Conservation (phyloP, 2,113 vertebrate genomes). For the Ctenomys sociabilis region DNA sequence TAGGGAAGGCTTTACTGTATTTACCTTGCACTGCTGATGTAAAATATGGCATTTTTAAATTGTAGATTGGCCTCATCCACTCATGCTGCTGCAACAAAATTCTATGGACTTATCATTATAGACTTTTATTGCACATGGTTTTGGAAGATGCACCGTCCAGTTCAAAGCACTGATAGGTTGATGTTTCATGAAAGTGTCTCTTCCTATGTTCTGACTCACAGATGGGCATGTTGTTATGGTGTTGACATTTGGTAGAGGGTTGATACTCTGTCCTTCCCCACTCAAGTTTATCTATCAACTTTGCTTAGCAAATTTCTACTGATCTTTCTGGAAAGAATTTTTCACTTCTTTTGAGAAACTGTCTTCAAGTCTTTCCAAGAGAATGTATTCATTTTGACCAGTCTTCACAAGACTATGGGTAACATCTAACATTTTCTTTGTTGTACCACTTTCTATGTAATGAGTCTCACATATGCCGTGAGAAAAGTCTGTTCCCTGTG, state of each 20-base stretch:
- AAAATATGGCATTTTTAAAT: slow-evolving; percentile 34
- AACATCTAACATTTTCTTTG: neutral
- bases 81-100: neutral
- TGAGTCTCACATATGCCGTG: neutral
- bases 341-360: neutral
- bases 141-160: neutral
- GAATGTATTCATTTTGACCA: neutral
- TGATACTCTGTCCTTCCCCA: neutral
- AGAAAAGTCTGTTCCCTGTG: neutral
- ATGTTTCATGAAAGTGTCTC: neutral
- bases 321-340: neutral
- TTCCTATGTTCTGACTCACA: neutral
- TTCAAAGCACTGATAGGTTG: neutral
- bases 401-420: neutral
- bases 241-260: neutral
- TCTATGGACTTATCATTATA: neutral
- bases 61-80: neutral
- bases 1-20: neutral
- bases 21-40: neutral
- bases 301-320: neutral
- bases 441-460: neutral
- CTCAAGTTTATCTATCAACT: neutral
- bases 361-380: neutral
- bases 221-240: neutral
- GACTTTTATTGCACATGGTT: neutral